Conservation (phyloP, 2,888 invertebrate species). For the Volucella inanis region DNA sequence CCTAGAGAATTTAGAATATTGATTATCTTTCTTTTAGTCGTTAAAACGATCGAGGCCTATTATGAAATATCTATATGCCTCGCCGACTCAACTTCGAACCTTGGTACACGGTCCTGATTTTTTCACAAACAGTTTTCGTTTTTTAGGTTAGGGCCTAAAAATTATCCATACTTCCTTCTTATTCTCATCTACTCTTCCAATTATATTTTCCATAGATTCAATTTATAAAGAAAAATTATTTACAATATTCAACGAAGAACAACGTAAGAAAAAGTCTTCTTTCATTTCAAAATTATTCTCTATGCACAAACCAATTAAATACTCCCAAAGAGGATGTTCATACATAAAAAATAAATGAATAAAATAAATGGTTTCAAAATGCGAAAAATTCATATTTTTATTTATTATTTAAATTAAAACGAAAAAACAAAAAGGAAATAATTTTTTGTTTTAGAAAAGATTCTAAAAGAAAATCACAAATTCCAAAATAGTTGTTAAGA, state of each 20-base stretch:
- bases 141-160: too few species aligned
- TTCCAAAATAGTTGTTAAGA: slow-evolving; percentile 11
- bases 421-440: background rate
- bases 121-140: too few species aligned
- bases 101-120: too few species aligned
- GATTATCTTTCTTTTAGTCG: too few species aligned
- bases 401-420: slow-evolving; percentile 15
- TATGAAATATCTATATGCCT: too few species aligned
- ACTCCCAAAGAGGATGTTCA: slow-evolving; percentile 12
- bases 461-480: slow-evolving; percentile 33
- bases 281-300: background rate
- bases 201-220: too few species aligned
- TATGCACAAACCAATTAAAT: slow-evolving; percentile 34
- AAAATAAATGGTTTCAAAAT: slow-evolving; percentile 62
- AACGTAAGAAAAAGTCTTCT: background rate
- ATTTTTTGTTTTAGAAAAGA: slow-evolving; percentile 19
- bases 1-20: too few species aligned
- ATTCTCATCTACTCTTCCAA: too few species aligned
- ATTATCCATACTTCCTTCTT: too few species aligned
- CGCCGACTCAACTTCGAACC: too few species aligned
- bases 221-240: background rate
- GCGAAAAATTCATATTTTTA: slow-evolving; percentile 18
- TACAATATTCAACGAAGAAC: slow-evolving; percentile 25
- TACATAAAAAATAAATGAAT: slow-evolving; percentile 1
- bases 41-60: too few species aligned